phyloP scores from a whole-genome alignment of 1,140 invertebrate species.

The Holotrichia oblita region DNA sequence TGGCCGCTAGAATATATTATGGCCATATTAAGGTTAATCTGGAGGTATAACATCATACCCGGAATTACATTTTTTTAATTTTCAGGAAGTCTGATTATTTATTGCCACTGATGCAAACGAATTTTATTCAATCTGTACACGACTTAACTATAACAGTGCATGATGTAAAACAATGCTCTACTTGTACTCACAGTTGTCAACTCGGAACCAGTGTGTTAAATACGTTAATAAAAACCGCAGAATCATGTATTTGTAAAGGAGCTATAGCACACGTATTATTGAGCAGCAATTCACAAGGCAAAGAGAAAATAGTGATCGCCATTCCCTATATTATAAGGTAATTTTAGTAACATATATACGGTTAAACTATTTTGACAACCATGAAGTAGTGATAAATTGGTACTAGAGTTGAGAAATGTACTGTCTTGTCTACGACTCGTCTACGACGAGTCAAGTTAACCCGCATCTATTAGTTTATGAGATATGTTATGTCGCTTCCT shows the following conservation, averaged over 20 bases:
- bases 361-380: too few relatives aligned
- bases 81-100: constrained; percentile 54
- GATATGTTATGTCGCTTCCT: too few relatives aligned
- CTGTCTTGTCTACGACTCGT: too few relatives aligned
- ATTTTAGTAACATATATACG: constrained; percentile 35
- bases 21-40: constrained; percentile 3
- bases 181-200: constrained; percentile 58
- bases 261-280: constrained; percentile 66
- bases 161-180: constrained; percentile 45
- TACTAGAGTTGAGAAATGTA: too few relatives aligned
- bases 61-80: constrained; percentile 16
- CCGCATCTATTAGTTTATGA: too few relatives aligned
- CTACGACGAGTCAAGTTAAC: too few relatives aligned
- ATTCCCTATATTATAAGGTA: constrained; percentile 67
- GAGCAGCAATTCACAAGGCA: constrained; percentile 61
- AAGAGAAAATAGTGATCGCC: constrained; percentile 63
- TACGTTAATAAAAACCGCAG: constrained; percentile 62
- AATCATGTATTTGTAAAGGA: constrained; percentile 65
- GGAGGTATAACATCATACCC: background rate
- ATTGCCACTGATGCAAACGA: constrained; percentile 55
- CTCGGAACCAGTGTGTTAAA: constrained; percentile 60
- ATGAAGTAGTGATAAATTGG: too few relatives aligned
- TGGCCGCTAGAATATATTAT: background rate
- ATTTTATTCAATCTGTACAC: constrained; percentile 51
- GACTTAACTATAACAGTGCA: constrained; percentile 50